phyloP scores from a whole-genome alignment of 2,113 vertebrate genomes.

The Sminthopsis crassicaudata region DNA sequence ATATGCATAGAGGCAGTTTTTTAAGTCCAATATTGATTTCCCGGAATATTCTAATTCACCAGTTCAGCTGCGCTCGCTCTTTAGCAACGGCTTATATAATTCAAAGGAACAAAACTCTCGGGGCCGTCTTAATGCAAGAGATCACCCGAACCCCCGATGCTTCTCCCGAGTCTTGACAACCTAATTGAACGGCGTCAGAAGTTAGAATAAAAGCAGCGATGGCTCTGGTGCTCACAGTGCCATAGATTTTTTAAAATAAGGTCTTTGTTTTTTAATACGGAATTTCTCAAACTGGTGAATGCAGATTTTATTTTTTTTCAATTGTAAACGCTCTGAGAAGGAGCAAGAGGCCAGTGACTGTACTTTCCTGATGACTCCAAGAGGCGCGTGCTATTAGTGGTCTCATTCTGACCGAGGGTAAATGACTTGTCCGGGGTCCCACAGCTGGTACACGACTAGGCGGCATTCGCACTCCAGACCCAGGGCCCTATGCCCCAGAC shows the following conservation, averaged over 20 bases:
- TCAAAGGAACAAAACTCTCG: conserved; percentile 34
- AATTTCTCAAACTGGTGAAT: neutral
- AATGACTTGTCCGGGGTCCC: neutral
- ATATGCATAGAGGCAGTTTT: conserved; percentile 30
- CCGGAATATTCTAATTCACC: neutral
- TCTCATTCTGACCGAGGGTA: neutral
- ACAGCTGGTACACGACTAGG: neutral
- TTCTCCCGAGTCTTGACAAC: conserved; percentile 69
- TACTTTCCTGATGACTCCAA: too few species aligned
- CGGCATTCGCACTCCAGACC: neutral
- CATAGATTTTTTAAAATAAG: neutral
- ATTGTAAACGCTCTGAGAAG: conserved; percentile 26
- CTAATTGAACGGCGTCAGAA: conserved; percentile 65
- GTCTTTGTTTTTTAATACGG: neutral
- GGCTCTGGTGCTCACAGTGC: neutral
- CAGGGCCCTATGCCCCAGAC: too few species aligned
- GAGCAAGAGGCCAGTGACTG: conserved; percentile 22
- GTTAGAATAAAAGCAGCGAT: conserved; percentile 54
- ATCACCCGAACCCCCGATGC: conserved; percentile 58
- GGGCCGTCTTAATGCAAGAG: conserved; percentile 49
- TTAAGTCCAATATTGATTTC: conserved; percentile 33
- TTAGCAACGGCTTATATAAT: conserved; percentile 29
- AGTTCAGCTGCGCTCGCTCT: conserved; percentile 22
- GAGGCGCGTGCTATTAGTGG: too few species aligned
- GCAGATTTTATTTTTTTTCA: conserved; percentile 53